phyloP scores from a whole-genome alignment of 2,113 vertebrate species.

The Erythrolamprus reginae region DNA sequence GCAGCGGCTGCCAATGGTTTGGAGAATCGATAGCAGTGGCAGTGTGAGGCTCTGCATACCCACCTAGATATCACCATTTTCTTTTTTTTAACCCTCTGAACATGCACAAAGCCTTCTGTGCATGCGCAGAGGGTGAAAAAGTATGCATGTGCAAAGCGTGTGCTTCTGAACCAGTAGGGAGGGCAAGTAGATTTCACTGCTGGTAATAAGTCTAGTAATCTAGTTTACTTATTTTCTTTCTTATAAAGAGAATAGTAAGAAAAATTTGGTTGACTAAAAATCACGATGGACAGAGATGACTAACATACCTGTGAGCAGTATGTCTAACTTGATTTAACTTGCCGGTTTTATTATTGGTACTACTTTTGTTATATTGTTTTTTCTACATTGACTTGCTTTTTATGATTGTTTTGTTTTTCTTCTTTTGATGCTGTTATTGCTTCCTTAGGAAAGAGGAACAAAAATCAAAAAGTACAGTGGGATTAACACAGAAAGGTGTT shows the following conservation, averaged over 20 bases:
- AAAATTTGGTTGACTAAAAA: not conserved
- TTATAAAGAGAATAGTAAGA: not conserved
- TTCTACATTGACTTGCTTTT: not conserved
- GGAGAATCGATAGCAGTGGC: no score
- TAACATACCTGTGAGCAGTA: not conserved
- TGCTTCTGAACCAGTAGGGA: no score
- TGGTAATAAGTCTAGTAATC: not conserved
- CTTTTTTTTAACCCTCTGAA: no score
- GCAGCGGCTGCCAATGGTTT: no score
- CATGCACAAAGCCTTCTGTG: no score
- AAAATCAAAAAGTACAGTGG: not conserved
- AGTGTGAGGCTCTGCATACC: no score
- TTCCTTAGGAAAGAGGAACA: not conserved
- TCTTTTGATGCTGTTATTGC: not conserved
- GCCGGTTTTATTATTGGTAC: not conserved
- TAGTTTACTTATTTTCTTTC: not conserved
- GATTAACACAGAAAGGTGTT: not conserved
- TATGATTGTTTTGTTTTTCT: not conserved
- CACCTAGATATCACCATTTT: no score
- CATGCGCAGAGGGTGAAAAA: no score
- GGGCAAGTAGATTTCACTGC: no score
- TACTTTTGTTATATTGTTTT: not conserved
- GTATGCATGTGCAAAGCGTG: no score
- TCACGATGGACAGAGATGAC: not conserved
- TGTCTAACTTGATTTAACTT: not conserved